phyloP scores from a whole-genome alignment of 2,888 invertebrate genomes.

The Celastrina argiolus region DNA sequence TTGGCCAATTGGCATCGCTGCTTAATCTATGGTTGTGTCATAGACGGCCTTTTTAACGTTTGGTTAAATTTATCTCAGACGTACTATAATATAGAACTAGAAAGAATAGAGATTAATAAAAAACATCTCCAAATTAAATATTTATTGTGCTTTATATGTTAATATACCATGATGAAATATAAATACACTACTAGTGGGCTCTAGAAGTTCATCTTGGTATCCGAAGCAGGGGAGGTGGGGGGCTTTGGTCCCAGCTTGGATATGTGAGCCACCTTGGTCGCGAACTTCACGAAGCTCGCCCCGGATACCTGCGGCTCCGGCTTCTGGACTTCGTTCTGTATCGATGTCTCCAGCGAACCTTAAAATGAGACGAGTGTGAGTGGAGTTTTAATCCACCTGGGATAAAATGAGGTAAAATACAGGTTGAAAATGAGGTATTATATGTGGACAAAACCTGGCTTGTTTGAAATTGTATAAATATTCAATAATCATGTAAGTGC shows the following conservation, averaged over 20 bases:
- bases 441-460: not conserved
- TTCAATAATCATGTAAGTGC: too few relatives aligned
- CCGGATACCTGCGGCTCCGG: conserved; percentile 61
- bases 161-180: not conserved
- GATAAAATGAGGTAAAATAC: not conserved
- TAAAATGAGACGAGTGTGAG: conserved; percentile 25
- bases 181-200: not conserved
- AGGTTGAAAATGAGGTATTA: too few relatives aligned
- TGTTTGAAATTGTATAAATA: too few relatives aligned
- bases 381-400: too few relatives aligned
- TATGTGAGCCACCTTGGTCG: conserved; percentile 63
- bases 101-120: not conserved
- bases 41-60: too few relatives aligned
- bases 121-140: not conserved
- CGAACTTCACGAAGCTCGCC: conserved; percentile 63
- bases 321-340: conserved; percentile 57
- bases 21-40: too few relatives aligned
- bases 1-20: too few relatives aligned
- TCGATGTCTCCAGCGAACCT: conserved; percentile 66
- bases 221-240: conserved; percentile 57
- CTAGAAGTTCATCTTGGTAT: conserved; percentile 61
- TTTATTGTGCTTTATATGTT: too few relatives aligned
- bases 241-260: conserved; percentile 61
- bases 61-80: too few relatives aligned
- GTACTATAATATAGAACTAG: not conserved